Conservation (phyloP, 2,888 invertebrate genomes). For the Acleris holmiana region DNA sequence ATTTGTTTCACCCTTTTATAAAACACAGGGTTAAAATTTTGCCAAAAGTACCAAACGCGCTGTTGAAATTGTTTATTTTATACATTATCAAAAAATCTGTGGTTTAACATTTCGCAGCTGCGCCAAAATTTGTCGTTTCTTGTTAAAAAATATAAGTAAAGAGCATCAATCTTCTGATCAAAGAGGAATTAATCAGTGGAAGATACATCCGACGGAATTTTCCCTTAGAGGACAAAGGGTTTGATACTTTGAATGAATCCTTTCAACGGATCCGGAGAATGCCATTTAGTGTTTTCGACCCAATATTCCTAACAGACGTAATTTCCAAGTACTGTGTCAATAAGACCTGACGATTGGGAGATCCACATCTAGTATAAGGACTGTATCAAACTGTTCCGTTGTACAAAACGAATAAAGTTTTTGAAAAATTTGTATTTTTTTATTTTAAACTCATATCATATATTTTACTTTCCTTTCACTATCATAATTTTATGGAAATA, state of each 20-base stretch:
- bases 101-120: too few species aligned
- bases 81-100: not conserved
- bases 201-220: conserved; percentile 15
- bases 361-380: conserved; percentile 46
- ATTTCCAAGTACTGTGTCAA: conserved; percentile 4
- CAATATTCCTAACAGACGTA: conserved; percentile 5
- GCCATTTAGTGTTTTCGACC: conserved; percentile 5
- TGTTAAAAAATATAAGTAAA: too few species aligned
- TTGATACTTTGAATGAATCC: conserved; percentile 23
- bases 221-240: conserved; percentile 11
- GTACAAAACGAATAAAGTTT: conserved; percentile 59
- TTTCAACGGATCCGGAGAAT: conserved; percentile 17
- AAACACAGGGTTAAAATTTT: conserved; percentile 6
- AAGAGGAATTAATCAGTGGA: conserved; percentile 27
- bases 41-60: not conserved
- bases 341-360: conserved; percentile 26
- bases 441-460: too few species aligned
- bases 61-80: not conserved
- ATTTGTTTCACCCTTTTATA: not conserved
- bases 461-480: too few species aligned
- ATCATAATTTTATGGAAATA: too few species aligned
- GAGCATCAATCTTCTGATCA: conserved; percentile 19
- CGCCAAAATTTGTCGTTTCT: not conserved
- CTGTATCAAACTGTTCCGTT: conserved; percentile 65
- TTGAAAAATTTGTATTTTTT: conserved; percentile 48